A percentile compares a stretch with the other conserved stretches of the same genome.
phyloP scores from a whole-genome alignment of 1,140 invertebrate species.

The Drosophila teissieri region DNA sequence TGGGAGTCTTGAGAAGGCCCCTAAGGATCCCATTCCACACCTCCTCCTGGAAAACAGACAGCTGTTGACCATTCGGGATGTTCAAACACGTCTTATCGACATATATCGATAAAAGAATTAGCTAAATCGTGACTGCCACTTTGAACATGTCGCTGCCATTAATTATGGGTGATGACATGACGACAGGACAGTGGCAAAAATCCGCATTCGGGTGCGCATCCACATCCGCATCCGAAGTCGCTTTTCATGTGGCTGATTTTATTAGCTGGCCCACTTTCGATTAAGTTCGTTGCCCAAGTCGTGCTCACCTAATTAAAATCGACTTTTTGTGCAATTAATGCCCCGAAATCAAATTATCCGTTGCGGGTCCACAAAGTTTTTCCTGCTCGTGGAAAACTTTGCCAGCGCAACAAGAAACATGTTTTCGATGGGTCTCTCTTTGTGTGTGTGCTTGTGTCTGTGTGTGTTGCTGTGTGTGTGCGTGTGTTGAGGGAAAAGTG shows the following conservation, averaged over 20 bases:
- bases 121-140: constrained; percentile 80
- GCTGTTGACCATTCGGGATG: constrained; percentile 34
- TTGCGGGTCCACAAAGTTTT: constrained; percentile 37
- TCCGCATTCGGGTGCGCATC: constrained; percentile 7
- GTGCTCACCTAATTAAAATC: constrained; percentile 77
- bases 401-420: constrained; percentile 32
- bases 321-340: constrained; percentile 81
- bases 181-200: constrained; percentile 50
- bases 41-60: constrained; percentile 20
- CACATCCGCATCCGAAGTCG: constrained; percentile 20
- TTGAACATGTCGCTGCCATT: constrained; percentile 82
- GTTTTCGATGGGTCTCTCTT: background rate
- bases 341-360: constrained; percentile 75
- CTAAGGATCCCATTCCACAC: background rate
- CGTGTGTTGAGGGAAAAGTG: constrained; percentile 4
- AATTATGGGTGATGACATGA: constrained; percentile 77
- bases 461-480: background rate
- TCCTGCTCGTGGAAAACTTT: constrained; percentile 46
- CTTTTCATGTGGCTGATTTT: constrained; percentile 67
- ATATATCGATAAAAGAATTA: constrained; percentile 84
- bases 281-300: constrained; percentile 51
- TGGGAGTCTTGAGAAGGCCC: constrained; percentile 19
- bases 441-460: background rate
- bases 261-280: constrained; percentile 68
- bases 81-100: constrained; percentile 74